Evolutionary conservation across 2,797 vertebrate genomes (phyloP).

Genomic region (Brachyalestes nurse): DNA sequence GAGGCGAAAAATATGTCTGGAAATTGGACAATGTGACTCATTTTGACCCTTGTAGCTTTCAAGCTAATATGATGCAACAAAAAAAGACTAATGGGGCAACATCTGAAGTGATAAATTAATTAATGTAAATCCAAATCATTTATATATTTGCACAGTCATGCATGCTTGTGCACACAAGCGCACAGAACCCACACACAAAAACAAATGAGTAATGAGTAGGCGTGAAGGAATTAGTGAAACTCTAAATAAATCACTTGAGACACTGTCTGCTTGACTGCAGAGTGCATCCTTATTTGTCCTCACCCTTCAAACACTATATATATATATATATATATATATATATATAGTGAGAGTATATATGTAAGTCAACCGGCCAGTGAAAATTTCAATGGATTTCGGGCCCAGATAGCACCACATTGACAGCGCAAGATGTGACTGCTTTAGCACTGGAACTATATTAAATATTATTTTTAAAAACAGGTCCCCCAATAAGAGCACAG

Average conservation of each 20-base stretch:
- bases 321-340: background rate
- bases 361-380: background rate
- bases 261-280: background rate
- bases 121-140: conserved; percentile 20
- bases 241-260: conserved; percentile 31
- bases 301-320: background rate
- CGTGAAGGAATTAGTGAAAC: conserved; percentile 19
- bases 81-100: conserved; percentile 27
- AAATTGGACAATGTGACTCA: background rate
- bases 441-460: too few species aligned
- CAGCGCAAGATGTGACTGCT: too few species aligned
- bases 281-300: background rate
- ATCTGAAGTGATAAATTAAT: conserved; percentile 33
- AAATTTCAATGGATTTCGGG: background rate
- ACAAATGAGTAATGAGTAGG: conserved; percentile 29
- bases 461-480: too few species aligned
- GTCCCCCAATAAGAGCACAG: too few species aligned
- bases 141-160: conserved; percentile 19
- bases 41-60: background rate
- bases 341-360: background rate
- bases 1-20: background rate
- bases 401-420: too few species aligned
- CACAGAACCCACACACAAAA: conserved; percentile 25
- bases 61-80: background rate
- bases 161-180: background rate